Base-by-base conservation (phyloP, 2,797 vertebrate species). In the Oreortyx pictus region DNA sequence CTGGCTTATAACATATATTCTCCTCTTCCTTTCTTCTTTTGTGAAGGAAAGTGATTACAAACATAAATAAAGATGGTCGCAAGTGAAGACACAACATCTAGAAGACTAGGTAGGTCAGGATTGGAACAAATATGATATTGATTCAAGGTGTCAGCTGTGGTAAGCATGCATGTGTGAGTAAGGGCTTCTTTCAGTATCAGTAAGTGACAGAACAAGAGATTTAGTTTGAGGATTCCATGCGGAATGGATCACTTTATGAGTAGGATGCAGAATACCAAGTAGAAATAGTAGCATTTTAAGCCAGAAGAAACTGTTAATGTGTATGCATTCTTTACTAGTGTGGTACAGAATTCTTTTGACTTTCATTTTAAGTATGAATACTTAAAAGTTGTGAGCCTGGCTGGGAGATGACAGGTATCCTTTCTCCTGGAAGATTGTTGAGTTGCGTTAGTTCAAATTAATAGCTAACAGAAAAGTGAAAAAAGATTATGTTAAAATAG, bases 291-390 rank as follows among this genome's bases (percentile, higher is more conserved):
- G 29, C 1, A 2, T 78, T 94, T 82, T 76, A 88, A 93, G 43
- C 35, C 29, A 33, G 43, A 59, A 82, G 75, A 77, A 92, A 20
- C 47, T 57, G 46, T 68, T 85, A 85, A 62, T 59, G 73, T 11
- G 11, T 9, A 3, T 59, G 25, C 49, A 8, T 82, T 65, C 25
- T 52, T 62, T 88, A 35, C 33, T 80, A 8, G 17, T 11, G 64
- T 74, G 22, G 22, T 90, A 88, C 44, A 73, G 64, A 92, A 79
- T 67, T 41, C 47, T 82, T 59, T 87, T 89, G 70, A 90, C n/a
- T 71, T 91, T 91, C 49, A 68, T 22, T 54, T 14, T 3, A 35
- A 52, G 49, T 90, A 65, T 23, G 60, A 24, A 79, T 70, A 31
- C 78, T 88, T 35, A 33, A 1, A 3, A 57, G 37, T 41, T 85